Conservation (phyloP, 2,113 vertebrate species). For the Ammodytes marinus region DNA sequence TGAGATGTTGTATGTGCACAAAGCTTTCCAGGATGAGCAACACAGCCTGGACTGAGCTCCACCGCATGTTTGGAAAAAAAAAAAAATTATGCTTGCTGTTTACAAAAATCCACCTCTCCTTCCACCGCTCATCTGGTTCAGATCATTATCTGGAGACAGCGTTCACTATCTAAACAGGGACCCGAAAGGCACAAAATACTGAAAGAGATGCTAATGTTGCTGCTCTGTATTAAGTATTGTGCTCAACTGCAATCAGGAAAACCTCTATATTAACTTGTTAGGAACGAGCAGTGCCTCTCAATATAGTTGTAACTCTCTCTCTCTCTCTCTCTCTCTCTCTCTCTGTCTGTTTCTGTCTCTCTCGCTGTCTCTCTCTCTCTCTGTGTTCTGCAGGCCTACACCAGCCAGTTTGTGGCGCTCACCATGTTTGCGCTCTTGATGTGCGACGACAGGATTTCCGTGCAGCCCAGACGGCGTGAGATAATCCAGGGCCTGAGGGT, state of each 20-base stretch:
- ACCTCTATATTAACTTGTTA: not conserved
- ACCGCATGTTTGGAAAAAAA: conserved; percentile 23
- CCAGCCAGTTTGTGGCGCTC: conserved; percentile 97
- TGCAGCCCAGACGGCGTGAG: conserved; percentile 95
- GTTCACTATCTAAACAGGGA: conserved; percentile 18
- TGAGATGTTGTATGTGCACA: conserved; percentile 15
- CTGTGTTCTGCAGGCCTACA: conserved; percentile 90
- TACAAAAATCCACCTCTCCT: conserved; percentile 26
- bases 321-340: not conserved
- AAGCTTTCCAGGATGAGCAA: conserved; percentile 45
- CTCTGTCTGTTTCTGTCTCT: conserved; percentile 11
- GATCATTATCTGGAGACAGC: conserved; percentile 59
- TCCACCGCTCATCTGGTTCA: conserved; percentile 66
- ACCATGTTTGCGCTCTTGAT: conserved; percentile 99
- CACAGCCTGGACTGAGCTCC: conserved; percentile 7
- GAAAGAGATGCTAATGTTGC: conserved; percentile 20
- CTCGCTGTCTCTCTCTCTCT: not conserved
- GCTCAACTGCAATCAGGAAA: conserved; percentile 7
- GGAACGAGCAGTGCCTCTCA: not conserved
- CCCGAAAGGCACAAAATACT: conserved; percentile 11
- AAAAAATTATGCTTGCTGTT: conserved; percentile 17
- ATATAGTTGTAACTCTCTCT: too few species aligned
- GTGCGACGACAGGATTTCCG: conserved; percentile 96
- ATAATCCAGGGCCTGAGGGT: conserved; percentile 93
- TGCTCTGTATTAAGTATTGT: conserved; percentile 1